Evolutionary conservation across 2,113 vertebrate species (phyloP).

Genomic region (Menura novaehollandiae): DNA sequence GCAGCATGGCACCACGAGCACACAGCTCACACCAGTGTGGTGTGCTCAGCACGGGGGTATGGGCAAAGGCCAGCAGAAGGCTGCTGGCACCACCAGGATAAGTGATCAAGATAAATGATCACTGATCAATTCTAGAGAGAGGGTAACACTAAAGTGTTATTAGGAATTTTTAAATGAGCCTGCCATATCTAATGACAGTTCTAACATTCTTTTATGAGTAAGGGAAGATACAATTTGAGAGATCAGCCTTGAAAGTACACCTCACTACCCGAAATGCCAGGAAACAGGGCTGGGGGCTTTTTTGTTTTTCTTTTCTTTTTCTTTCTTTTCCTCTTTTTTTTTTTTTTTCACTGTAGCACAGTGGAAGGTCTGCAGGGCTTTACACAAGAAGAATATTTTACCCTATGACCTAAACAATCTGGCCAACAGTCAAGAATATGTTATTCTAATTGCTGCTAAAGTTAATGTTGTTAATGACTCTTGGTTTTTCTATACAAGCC

Average conservation of each 20-base stretch:
- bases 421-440: constrained; percentile 47
- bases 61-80: not conserved
- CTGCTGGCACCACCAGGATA: not conserved
- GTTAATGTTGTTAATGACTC: constrained; percentile 32
- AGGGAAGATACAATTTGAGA: not conserved
- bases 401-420: constrained; percentile 51
- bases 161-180: not conserved
- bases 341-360: not conserved
- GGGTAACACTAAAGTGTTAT: not conserved
- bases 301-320: not conserved
- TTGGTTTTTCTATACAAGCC: not conserved
- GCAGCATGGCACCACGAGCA: not conserved
- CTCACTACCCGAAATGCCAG: not conserved
- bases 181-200: not conserved
- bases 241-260: not conserved
- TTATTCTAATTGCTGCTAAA: constrained; percentile 49
- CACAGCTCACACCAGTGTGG: not conserved
- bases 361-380: not conserved
- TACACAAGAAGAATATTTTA: constrained; percentile 36
- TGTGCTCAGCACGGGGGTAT: not conserved
- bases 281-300: not conserved
- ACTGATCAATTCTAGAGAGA: not conserved
- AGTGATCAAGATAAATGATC: not conserved
- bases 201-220: not conserved
- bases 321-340: rapidly evolving